Conservation (phyloP, 2,797 vertebrate species). For the Xenops minutus region DNA sequence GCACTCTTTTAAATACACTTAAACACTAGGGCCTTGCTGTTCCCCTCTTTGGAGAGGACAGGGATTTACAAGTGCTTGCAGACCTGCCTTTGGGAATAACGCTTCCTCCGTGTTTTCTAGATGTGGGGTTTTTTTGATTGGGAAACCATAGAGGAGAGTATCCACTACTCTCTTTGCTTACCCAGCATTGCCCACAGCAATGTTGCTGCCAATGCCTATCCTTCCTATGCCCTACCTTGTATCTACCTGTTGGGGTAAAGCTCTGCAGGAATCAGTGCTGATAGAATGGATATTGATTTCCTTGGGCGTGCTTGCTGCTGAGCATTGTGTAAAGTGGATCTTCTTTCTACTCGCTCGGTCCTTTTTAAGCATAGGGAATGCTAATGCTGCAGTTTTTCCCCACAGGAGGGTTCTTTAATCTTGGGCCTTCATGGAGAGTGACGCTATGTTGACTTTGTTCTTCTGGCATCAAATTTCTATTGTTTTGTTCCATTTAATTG, state of each 20-base stretch:
- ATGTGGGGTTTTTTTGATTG: not conserved
- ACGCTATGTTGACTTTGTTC: not conserved
- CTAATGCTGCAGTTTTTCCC: not conserved
- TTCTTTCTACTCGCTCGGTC: not conserved
- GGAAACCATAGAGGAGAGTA: not conserved
- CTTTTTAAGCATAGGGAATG: not conserved
- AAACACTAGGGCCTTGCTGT: not conserved
- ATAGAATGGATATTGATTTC: constrained; percentile 46
- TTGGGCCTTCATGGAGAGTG: not conserved
- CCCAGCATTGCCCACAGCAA: not conserved
- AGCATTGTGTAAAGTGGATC: constrained; percentile 18
- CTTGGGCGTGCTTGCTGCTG: not conserved
- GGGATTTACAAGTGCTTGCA: not conserved
- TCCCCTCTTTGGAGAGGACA: not conserved
- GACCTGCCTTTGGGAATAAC: not conserved
- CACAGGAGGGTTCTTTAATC: not conserved
- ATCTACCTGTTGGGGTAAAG: not conserved
- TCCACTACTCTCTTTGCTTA: not conserved
- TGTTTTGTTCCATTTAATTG: not conserved
- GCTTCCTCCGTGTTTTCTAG: not conserved
- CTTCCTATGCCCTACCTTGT: not conserved
- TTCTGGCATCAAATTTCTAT: not conserved
- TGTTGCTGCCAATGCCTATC: not conserved
- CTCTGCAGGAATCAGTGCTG: constrained; percentile 39
- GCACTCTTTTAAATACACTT: not conserved